A percentile compares a stretch with the other conserved stretches of the same genome.
phyloP scores from a whole-genome alignment of 2,888 invertebrate species.

The Pachycephus smyrnensis region DNA sequence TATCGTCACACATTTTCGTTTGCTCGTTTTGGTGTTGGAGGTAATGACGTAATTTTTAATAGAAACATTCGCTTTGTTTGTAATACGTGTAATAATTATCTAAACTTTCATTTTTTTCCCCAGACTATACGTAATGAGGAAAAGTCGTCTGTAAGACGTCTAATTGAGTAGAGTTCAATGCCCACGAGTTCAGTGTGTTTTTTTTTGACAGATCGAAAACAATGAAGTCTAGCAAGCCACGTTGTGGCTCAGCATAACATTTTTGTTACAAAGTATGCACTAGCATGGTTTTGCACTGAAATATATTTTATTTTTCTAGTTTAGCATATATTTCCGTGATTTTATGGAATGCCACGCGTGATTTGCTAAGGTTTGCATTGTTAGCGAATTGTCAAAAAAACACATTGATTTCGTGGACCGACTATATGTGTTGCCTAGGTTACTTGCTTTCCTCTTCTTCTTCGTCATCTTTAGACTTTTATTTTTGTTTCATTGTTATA shows the following conservation, averaged over 20 bases:
- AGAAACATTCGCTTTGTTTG: no score
- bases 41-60: no score
- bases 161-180: no score
- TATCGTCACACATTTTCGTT: slow-evolving; percentile 25
- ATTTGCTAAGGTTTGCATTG: neutral
- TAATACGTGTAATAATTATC: no score
- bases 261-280: neutral
- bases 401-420: neutral
- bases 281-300: neutral
- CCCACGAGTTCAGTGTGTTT: no score
- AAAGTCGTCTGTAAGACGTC: no score
- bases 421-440: neutral
- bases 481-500: neutral
- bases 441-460: neutral
- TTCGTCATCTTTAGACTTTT: no score
- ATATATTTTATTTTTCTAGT: neutral
- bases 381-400: neutral
- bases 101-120: no score
- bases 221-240: no score
- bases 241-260: neutral
- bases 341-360: neutral
- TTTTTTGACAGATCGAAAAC: no score
- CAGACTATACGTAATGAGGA: no score
- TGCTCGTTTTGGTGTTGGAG: slow-evolving; percentile 46
- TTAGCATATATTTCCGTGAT: neutral